A percentile compares a stretch with the other conserved stretches of the same genome.
These are phyloP conservation scores for Chydorus sphaericus DNA, from an alignment of 2,888 invertebrate species.

Conservation along the genomic window DNA sequence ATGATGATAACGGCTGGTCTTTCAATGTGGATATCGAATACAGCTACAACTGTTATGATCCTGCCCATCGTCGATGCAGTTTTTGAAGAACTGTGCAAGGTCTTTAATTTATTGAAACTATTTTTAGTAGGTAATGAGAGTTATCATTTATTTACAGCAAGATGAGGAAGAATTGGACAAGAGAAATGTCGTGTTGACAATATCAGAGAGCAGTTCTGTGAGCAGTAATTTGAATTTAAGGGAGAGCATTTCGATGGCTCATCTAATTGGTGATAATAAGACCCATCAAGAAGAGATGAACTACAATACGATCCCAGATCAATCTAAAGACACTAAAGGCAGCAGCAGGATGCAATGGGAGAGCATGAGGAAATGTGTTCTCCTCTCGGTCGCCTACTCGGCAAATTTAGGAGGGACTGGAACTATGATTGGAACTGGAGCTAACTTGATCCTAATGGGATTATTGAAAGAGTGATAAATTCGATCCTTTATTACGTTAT, in stretches of 20 bases:
- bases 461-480: constrained; percentile 36
- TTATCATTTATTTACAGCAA: too few species aligned
- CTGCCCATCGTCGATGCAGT: constrained; percentile 79
- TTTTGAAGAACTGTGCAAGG: constrained; percentile 48
- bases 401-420: constrained; percentile 61
- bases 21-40: constrained; percentile 94
- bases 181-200: too few species aligned
- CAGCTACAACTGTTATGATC: constrained; percentile 77
- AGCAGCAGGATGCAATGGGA: too few species aligned
- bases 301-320: too few species aligned
- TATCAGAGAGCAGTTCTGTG: too few species aligned
- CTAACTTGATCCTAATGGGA: constrained; percentile 67
- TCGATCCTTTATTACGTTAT: background rate
- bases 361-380: constrained; percentile 4
- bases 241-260: too few species aligned
- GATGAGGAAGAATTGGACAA: too few species aligned
- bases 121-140: background rate
- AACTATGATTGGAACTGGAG: constrained; percentile 59
- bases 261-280: too few species aligned
- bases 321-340: too few species aligned
- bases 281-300: too few species aligned
- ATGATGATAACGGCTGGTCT: constrained; percentile 84
- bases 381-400: constrained; percentile 50
- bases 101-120: background rate
- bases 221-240: too few species aligned